These are phyloP conservation scores for Bombylius major DNA, from an alignment of 2,888 invertebrate genomes.

Conservation along the genomic window DNA sequence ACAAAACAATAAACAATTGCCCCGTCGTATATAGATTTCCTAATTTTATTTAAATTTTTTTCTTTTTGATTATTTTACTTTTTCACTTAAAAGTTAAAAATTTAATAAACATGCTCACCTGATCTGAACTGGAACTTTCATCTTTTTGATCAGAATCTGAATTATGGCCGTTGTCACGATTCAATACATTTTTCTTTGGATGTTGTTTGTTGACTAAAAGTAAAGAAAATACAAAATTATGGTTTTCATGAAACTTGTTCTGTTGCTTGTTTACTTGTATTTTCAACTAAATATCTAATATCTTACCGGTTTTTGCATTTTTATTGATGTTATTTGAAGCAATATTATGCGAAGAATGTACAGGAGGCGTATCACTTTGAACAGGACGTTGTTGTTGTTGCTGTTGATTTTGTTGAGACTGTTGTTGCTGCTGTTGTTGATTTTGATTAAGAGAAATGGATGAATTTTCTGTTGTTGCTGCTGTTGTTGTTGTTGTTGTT, in stretches of 20 bases:
- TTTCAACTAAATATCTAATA: too few relatives aligned
- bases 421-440: background rate
- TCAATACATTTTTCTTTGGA: constrained; percentile 31
- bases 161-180: constrained; percentile 13
- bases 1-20: too few relatives aligned
- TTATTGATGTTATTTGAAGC: constrained; percentile 50
- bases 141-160: constrained; percentile 42
- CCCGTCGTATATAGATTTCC: too few relatives aligned
- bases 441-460: background rate
- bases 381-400: constrained; percentile 23
- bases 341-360: constrained; percentile 44
- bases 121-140: constrained; percentile 57
- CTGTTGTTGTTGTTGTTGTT: background rate
- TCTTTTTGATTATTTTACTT: too few relatives aligned
- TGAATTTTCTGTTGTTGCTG: constrained; percentile 1
- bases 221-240: background rate
- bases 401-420: constrained; percentile 8
- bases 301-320: constrained; percentile 21
- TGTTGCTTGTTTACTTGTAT: too few relatives aligned
- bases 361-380: constrained; percentile 33
- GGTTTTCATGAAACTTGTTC: too few relatives aligned
- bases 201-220: constrained; percentile 20
- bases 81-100: too few relatives aligned
- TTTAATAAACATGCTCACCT: constrained; percentile 27
- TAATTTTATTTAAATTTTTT: too few relatives aligned